These are phyloP conservation scores for Dysidea cf. avara DNA, from an alignment of 37 sponge, comb jelly and placozoan species.

Conservation along the genomic window DNA sequence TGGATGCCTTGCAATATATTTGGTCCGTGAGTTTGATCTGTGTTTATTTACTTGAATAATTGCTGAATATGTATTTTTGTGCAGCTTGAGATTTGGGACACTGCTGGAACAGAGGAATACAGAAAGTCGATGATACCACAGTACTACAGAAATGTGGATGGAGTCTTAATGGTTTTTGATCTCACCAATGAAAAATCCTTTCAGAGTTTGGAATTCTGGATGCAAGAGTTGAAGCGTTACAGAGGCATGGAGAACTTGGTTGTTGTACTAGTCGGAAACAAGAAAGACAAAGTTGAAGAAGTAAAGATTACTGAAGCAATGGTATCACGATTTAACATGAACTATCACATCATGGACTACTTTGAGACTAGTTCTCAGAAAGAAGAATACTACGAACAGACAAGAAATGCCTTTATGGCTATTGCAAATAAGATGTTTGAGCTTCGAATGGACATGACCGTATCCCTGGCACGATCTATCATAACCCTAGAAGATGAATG, in stretches of 20 bases:
- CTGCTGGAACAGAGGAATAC: constrained; percentile 83
- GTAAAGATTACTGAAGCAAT: constrained; percentile 34
- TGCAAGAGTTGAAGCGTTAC: constrained; percentile 53
- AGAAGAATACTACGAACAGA: neutral
- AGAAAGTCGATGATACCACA: constrained; percentile 59
- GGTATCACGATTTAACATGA: constrained; percentile 28
- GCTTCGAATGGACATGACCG: constrained; percentile 8
- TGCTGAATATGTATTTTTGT: neutral
- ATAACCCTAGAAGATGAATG: constrained; percentile 21
- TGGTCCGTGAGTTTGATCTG: no score
- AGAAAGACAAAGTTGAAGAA: constrained; percentile 30
- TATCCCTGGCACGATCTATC: no score
- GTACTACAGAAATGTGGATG: constrained; percentile 77
- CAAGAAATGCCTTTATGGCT: constrained; percentile 9
- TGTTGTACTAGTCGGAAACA: constrained; percentile 70
- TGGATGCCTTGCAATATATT: no score
- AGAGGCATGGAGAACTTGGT: constrained; percentile 27
- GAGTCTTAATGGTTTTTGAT: constrained; percentile 71
- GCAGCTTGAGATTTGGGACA: constrained; percentile 83
- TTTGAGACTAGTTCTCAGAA: constrained; percentile 44
- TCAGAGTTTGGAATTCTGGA: constrained; percentile 46
- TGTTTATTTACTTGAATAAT: no score
- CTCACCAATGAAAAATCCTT: constrained; percentile 50
- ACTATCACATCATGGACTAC: constrained; percentile 28
- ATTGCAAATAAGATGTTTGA: constrained; percentile 30